Conservation (phyloP, 2,113 vertebrate genomes). For the Mesembrinibis cayennensis region DNA sequence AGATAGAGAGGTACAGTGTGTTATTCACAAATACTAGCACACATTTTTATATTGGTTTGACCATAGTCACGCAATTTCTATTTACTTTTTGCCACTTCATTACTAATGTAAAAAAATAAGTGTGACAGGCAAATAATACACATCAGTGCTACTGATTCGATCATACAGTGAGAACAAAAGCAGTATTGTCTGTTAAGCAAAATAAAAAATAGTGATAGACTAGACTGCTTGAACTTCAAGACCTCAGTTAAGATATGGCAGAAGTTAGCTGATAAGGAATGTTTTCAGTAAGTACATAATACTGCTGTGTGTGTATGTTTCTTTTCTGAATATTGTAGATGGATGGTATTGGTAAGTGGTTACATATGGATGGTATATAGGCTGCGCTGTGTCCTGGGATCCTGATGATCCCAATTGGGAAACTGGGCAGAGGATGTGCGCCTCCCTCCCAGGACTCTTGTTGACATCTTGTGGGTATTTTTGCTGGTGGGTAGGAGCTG, state of each 20-base stretch:
- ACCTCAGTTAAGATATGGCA: not conserved
- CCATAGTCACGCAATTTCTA: not conserved
- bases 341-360: not conserved
- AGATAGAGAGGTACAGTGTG: not conserved
- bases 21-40: not conserved
- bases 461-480: not conserved
- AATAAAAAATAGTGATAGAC: not conserved
- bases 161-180: not conserved
- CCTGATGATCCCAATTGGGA: accelerated
- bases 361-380: not conserved
- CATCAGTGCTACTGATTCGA: accelerated
- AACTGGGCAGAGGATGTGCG: not conserved
- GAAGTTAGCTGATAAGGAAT: not conserved
- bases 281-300: not conserved
- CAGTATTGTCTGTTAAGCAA: not conserved
- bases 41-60: not conserved
- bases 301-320: not conserved
- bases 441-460: not conserved
- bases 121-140: not conserved
- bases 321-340: not conserved
- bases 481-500: not conserved
- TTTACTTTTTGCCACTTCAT: not conserved
- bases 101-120: not conserved
- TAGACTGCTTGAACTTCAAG: not conserved
- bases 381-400: not conserved